Evolutionary conservation across 2,113 vertebrate species (phyloP).

Genomic region (Mesocricetus auratus): DNA sequence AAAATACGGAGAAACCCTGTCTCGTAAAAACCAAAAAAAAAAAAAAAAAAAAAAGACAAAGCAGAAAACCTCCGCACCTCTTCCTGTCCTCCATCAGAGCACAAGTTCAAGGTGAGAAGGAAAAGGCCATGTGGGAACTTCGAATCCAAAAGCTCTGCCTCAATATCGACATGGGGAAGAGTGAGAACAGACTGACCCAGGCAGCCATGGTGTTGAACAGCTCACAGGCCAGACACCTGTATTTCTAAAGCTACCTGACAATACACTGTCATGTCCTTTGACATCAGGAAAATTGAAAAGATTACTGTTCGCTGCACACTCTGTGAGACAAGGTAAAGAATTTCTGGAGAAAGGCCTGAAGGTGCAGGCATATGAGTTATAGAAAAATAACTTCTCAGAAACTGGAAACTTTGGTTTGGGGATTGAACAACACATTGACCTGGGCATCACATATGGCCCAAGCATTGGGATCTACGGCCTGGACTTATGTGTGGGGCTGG

Average conservation of each 20-base stretch:
- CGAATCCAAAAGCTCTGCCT: neutral
- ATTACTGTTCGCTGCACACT: neutral
- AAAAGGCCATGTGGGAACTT: neutral
- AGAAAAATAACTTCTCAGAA: neutral
- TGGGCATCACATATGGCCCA: neutral
- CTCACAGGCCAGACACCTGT: neutral
- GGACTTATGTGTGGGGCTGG: neutral
- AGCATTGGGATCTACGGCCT: neutral
- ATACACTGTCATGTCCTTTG: neutral
- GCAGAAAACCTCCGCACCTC: neutral
- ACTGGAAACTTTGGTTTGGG: neutral
- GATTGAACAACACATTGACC: neutral
- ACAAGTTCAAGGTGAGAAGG: neutral
- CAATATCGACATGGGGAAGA: neutral
- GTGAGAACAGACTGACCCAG: neutral
- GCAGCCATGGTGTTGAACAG: neutral
- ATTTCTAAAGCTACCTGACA: neutral
- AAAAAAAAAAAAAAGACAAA: too few species aligned
- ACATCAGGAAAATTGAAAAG: neutral
- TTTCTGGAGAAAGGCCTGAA: constrained; percentile 83
- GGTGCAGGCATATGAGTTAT: constrained; percentile 70
- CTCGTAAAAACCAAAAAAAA: too few species aligned
- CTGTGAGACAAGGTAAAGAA: neutral
- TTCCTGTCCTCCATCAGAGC: neutral
- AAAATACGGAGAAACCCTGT: too few species aligned